These are phyloP conservation scores for Lasioglossum baleicum DNA, from an alignment of 1,140 invertebrate species.

Conservation along the genomic window DNA sequence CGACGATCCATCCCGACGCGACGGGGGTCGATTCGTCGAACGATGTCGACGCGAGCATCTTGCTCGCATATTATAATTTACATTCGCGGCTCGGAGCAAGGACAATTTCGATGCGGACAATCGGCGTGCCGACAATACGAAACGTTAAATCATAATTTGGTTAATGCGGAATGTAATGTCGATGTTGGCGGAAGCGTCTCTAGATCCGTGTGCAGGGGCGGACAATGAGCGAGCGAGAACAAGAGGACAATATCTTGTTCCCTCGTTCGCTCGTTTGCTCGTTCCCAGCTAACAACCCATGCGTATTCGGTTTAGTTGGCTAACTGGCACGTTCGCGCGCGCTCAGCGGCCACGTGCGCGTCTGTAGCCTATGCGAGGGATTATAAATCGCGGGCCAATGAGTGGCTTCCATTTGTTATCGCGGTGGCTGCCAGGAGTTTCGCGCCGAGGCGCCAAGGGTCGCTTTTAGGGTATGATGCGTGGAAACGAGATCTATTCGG, in stretches of 20 bases:
- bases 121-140: conserved; percentile 75
- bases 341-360: conserved; percentile 21
- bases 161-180: conserved; percentile 80
- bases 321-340: conserved; percentile 53
- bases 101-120: conserved; percentile 77
- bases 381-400: conserved; percentile 77
- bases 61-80: conserved; percentile 75
- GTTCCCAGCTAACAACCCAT: conserved; percentile 61
- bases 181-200: conserved; percentile 72
- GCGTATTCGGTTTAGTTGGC: conserved; percentile 67
- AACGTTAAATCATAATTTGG: conserved; percentile 80
- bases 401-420: conserved; percentile 77
- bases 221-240: conserved; percentile 58
- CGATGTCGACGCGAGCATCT: neutral
- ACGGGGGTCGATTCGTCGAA: no score
- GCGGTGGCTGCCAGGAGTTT: conserved; percentile 66
- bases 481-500: no score
- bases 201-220: conserved; percentile 22
- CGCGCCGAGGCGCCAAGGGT: no score
- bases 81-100: conserved; percentile 67
- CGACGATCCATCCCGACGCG: no score
- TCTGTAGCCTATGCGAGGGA: conserved; percentile 60
- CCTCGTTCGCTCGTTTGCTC: conserved; percentile 9
- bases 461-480: no score
- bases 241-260: conserved; percentile 33